Evolutionary conservation across 2,888 invertebrate species (phyloP).

Genomic region (Tiphia femorata): DNA sequence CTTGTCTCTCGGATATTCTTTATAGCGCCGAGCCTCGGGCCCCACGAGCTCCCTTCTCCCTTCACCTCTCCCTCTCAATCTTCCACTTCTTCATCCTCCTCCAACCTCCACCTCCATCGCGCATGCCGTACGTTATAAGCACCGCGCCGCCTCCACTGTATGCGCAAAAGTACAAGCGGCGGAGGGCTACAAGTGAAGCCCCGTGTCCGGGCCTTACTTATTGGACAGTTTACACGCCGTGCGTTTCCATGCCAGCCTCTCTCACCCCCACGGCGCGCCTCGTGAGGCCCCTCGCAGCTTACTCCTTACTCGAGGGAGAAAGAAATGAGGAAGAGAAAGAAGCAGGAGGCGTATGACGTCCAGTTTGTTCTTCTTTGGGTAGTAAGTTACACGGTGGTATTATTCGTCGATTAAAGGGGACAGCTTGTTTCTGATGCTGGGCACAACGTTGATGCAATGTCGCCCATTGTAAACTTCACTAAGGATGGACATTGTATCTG

Average conservation of each 20-base stretch:
- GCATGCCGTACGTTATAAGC: constrained; percentile 45
- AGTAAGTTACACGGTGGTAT: too few relatives aligned
- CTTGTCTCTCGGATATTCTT: constrained; percentile 63
- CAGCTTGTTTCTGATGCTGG: too few relatives aligned
- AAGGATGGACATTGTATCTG: too few relatives aligned
- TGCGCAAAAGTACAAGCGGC: constrained; percentile 55
- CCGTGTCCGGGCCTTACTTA: constrained; percentile 64
- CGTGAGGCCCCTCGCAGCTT: too few relatives aligned
- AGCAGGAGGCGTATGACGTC: not conserved
- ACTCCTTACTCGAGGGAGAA: not conserved
- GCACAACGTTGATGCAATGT: too few relatives aligned
- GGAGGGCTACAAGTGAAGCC: constrained; percentile 50
- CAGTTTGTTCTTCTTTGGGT: not conserved
- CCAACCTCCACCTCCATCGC: constrained; percentile 14
- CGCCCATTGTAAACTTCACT: too few relatives aligned
- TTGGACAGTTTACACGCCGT: constrained; percentile 66
- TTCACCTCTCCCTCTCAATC: constrained; percentile 10
- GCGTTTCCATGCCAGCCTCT: constrained; percentile 25
- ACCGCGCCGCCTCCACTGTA: constrained; percentile 28
- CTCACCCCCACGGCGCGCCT: not conserved
- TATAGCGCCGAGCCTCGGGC: constrained; percentile 45
- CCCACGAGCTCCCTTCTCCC: constrained; percentile 23
- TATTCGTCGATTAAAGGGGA: too few relatives aligned
- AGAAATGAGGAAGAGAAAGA: not conserved
- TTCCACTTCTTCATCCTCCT: constrained; percentile 2